These are phyloP conservation scores for Oscheius myriophilus DNA, from an alignment of 2,888 invertebrate genomes.

Conservation along the genomic window DNA sequence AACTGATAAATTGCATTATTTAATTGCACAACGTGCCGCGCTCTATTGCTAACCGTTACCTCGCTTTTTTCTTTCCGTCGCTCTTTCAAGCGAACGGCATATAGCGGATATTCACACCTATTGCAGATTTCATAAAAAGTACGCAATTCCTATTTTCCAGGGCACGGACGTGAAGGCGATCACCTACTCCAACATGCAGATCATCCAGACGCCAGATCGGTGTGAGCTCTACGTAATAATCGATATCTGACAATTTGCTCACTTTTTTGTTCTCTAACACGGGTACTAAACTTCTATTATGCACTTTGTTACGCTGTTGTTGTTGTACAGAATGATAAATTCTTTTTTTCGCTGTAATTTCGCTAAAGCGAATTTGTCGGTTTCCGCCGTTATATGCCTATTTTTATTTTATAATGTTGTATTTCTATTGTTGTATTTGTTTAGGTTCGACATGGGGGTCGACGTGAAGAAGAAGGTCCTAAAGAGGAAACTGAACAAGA, in stretches of 20 bases:
- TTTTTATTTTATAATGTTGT: slow-evolving; percentile 5
- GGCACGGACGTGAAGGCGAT: slow-evolving; percentile 99
- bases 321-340: slow-evolving; percentile 70
- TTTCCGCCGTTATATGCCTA: neutral
- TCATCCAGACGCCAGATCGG: slow-evolving; percentile 75
- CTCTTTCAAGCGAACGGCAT: no score
- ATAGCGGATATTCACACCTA: no score
- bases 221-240: slow-evolving; percentile 93
- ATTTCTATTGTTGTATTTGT: slow-evolving; percentile 80
- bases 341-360: neutral
- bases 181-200: slow-evolving; percentile 98
- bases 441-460: slow-evolving; percentile 46
- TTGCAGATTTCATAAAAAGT: no score
- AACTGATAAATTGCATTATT: no score
- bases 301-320: slow-evolving; percentile 73
- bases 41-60: no score
- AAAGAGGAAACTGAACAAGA: slow-evolving; percentile 66
- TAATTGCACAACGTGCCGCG: no score
- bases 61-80: no score
- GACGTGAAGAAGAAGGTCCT: slow-evolving; percentile 68
- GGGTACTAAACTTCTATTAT: slow-evolving; percentile 74
- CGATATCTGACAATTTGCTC: slow-evolving; percentile 80
- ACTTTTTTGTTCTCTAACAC: slow-evolving; percentile 75
- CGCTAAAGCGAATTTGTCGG: neutral
- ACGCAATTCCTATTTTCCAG: slow-evolving; percentile 72